phyloP scores from a whole-genome alignment of 2,797 vertebrate species.

The Taenioides sp. region DNA sequence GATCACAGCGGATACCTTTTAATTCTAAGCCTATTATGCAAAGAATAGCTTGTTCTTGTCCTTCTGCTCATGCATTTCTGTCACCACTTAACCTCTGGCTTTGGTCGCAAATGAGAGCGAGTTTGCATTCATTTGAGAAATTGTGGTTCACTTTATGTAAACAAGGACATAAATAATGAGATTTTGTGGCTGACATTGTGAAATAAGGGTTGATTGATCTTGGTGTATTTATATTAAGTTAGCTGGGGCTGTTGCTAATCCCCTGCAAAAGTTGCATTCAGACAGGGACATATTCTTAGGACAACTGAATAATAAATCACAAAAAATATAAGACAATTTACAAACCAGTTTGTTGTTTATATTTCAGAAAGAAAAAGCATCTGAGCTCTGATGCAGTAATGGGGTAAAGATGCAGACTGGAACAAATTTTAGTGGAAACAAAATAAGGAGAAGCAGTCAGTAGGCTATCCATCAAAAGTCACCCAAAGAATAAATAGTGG shows the following conservation, averaged over 20 bases:
- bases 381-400: no score
- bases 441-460: no score
- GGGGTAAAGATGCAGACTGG: no score
- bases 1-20: slow-evolving; percentile 33
- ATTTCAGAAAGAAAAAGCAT: no score
- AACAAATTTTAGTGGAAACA: no score
- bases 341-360: no score
- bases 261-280: slow-evolving; percentile 50
- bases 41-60: slow-evolving; percentile 48
- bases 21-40: slow-evolving; percentile 49
- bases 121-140: slow-evolving; percentile 57
- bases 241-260: slow-evolving; percentile 64
- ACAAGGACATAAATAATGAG: slow-evolving; percentile 46
- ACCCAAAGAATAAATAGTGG: background rate
- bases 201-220: slow-evolving; percentile 51
- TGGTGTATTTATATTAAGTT: slow-evolving; percentile 63
- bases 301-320: no score
- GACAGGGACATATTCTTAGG: slow-evolving; percentile 52
- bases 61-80: slow-evolving; percentile 49
- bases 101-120: slow-evolving; percentile 36
- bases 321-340: no score
- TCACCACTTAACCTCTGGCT: slow-evolving; percentile 57
- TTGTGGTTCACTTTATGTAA: slow-evolving; percentile 49
- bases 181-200: slow-evolving; percentile 49
- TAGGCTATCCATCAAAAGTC: no score